A percentile compares a stretch with the other conserved stretches of the same genome.
Evolutionary conservation across 64 coral and sea anemone genomes (phyloP).

Genomic region (Trachythela sp.): DNA sequence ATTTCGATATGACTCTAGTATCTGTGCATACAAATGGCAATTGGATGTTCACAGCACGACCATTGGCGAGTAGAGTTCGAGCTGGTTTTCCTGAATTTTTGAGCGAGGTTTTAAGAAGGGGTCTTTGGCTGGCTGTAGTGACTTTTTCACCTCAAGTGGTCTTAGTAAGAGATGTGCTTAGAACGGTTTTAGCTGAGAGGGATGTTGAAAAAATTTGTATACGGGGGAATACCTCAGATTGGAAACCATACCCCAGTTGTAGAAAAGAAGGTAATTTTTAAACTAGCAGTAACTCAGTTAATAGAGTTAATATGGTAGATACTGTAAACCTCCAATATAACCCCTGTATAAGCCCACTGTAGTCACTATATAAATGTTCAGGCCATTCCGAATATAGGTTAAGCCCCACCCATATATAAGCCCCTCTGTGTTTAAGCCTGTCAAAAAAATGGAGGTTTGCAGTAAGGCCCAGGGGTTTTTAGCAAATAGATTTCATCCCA

Average conservation of each 20-base stretch:
- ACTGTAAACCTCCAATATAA: too few species aligned
- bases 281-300: too few species aligned
- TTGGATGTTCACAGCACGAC: slow-evolving; percentile 81
- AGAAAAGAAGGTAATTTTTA: slow-evolving; percentile 66
- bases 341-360: too few species aligned
- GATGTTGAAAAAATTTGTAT: slow-evolving; percentile 69
- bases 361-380: too few species aligned
- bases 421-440: too few species aligned
- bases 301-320: too few species aligned
- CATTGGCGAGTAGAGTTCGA: slow-evolving; percentile 68
- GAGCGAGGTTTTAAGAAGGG: slow-evolving; percentile 44
- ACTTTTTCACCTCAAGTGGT: slow-evolving; percentile 75
- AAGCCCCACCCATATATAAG: too few species aligned
- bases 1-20: slow-evolving; percentile 90
- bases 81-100: slow-evolving; percentile 86
- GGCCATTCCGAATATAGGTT: too few species aligned
- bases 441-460: neutral
- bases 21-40: slow-evolving; percentile 74
- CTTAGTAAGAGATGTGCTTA: slow-evolving; percentile 74
- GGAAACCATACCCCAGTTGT: slow-evolving; percentile 67
- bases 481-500: neutral
- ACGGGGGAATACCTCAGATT: slow-evolving; percentile 64
- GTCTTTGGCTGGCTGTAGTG: slow-evolving; percentile 69
- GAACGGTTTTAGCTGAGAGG: slow-evolving; percentile 54
- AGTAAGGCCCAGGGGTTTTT: too few species aligned